phyloP scores from a whole-genome alignment of 1,140 invertebrate genomes.

The Bicyclus anynana region DNA sequence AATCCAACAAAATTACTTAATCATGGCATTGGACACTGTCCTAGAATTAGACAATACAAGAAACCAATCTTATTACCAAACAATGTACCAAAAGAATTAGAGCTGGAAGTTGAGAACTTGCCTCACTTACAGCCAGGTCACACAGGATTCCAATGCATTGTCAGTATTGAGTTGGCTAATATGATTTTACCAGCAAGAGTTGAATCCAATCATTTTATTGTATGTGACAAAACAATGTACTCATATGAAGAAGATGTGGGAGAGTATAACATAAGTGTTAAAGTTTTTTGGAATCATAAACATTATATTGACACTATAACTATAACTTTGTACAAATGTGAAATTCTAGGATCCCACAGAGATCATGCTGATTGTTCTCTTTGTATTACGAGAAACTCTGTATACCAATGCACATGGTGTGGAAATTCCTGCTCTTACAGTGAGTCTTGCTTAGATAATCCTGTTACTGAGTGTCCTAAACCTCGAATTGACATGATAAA shows the following conservation, averaged over 20 bases:
- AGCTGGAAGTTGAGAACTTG: slow-evolving; percentile 92
- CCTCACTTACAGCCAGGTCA: slow-evolving; percentile 91
- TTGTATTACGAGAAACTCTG: slow-evolving; percentile 91
- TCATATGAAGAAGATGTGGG: slow-evolving; percentile 91
- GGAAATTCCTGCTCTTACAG: slow-evolving; percentile 90
- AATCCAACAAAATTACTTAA: slow-evolving; percentile 85
- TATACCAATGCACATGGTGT: slow-evolving; percentile 96
- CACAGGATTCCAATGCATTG: slow-evolving; percentile 93
- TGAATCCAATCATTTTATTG: slow-evolving; percentile 87
- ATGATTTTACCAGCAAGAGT: slow-evolving; percentile 92
- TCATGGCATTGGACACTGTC: slow-evolving; percentile 88
- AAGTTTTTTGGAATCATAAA: slow-evolving; percentile 94
- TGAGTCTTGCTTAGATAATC: slow-evolving; percentile 85
- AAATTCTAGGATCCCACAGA: slow-evolving; percentile 93
- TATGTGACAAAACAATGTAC: slow-evolving; percentile 94
- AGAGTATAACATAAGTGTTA: slow-evolving; percentile 92
- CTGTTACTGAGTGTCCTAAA: slow-evolving; percentile 91
- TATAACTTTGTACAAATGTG: slow-evolving; percentile 96
- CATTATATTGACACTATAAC: slow-evolving; percentile 94
- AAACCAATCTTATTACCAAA: slow-evolving; percentile 89
- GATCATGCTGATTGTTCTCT: slow-evolving; percentile 96
- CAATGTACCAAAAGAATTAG: slow-evolving; percentile 92
- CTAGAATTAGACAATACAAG: slow-evolving; percentile 83
- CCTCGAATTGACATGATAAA: slow-evolving; percentile 97
- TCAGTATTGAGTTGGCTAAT: slow-evolving; percentile 93